A percentile compares a stretch with the other conserved stretches of the same genome.
These are phyloP conservation scores for Drosophila subquinaria DNA, from an alignment of 2,888 invertebrate genomes.

Conservation along the genomic window DNA sequence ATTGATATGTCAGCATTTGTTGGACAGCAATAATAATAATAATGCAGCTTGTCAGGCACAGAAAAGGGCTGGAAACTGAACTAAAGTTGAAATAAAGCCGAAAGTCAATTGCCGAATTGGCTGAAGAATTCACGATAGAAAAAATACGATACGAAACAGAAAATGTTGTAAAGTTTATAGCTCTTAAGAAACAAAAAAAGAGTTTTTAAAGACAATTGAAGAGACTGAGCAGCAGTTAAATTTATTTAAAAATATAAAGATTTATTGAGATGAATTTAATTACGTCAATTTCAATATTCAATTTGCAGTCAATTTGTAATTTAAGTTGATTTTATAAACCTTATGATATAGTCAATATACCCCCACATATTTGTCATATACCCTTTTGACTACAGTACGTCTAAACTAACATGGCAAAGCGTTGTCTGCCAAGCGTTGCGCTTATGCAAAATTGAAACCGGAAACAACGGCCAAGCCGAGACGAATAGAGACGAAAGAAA, in stretches of 20 bases:
- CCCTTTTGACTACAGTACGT: neutral
- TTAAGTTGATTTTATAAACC: neutral
- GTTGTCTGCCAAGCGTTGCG: constrained; percentile 50
- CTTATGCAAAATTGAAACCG: constrained; percentile 73
- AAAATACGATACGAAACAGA: too few relatives aligned
- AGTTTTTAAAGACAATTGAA: neutral
- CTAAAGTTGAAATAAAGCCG: neutral
- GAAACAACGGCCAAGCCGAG: constrained; percentile 46
- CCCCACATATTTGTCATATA: neutral
- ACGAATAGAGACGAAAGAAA: neutral
- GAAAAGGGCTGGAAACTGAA: constrained; percentile 7
- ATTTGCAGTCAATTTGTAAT: neutral
- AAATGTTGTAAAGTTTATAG: neutral
- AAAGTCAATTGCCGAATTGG: neutral
- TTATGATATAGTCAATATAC: neutral
- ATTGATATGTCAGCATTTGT: constrained; percentile 63
- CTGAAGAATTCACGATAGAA: neutral
- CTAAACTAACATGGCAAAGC: constrained; percentile 51
- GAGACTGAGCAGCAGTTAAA: neutral
- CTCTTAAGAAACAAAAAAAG: neutral
- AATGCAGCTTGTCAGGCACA: constrained; percentile 24
- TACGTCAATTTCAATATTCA: neutral
- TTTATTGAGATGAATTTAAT: neutral
- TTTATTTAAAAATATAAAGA: neutral
- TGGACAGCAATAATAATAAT: constrained; percentile 31